Conservation (phyloP, 2,113 vertebrate species). For the Chamaea fasciata region DNA sequence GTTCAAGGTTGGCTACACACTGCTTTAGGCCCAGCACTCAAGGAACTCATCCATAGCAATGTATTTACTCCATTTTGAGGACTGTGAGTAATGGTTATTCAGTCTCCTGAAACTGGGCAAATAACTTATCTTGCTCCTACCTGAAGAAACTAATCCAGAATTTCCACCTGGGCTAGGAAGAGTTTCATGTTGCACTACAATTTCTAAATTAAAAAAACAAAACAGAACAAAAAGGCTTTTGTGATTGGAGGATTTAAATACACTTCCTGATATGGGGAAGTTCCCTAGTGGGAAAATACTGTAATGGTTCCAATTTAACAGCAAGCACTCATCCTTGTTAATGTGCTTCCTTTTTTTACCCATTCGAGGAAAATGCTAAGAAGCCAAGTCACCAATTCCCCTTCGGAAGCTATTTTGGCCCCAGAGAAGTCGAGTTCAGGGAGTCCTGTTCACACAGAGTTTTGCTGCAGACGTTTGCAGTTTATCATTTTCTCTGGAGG, state of each 20-base stretch:
- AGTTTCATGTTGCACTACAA: background rate
- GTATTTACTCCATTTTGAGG: background rate
- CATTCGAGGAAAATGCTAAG: background rate
- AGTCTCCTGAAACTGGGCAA: background rate
- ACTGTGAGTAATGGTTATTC: background rate
- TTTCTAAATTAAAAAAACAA: background rate
- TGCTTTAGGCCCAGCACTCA: background rate
- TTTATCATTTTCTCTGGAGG: background rate
- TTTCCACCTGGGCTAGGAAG: background rate
- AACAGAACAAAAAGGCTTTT: background rate
- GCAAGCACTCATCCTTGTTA: background rate
- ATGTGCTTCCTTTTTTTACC: background rate
- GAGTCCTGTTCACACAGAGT: background rate
- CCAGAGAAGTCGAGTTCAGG: background rate
- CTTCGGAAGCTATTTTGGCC: background rate
- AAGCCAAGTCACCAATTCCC: background rate
- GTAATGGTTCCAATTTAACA: background rate
- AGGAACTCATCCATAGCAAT: background rate
- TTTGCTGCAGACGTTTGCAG: background rate
- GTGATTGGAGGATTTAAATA: background rate
- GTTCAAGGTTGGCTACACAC: background rate
- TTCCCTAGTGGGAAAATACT: background rate
- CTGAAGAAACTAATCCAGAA: background rate
- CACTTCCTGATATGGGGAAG: background rate
- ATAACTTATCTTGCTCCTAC: background rate